Evolutionary conservation across 2,888 invertebrate genomes (phyloP).

Genomic region (Drosophila neutralis): DNA sequence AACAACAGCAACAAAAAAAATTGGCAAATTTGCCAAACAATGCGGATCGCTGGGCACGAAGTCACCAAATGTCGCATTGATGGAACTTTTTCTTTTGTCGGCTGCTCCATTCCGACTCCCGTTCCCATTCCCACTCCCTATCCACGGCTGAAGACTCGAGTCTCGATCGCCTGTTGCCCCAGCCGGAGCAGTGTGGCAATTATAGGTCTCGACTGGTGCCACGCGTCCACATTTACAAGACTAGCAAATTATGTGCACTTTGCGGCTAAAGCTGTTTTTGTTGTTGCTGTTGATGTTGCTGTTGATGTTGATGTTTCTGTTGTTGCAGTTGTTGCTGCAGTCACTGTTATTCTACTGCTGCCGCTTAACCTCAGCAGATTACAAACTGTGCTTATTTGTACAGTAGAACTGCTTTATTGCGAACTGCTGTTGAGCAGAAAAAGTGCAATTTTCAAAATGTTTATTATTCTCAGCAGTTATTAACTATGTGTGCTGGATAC

Average conservation of each 20-base stretch:
- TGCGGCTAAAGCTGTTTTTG: constrained; percentile 11
- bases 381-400: constrained; percentile 1
- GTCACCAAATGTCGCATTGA: constrained; percentile 64
- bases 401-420: constrained; percentile 20
- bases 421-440: not conserved
- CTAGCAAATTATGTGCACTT: constrained; percentile 53
- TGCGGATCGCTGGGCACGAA: constrained; percentile 76
- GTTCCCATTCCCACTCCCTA: not conserved
- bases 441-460: not conserved
- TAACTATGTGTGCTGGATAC: not conserved
- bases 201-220: constrained; percentile 68
- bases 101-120: constrained; percentile 8
- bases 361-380: constrained; percentile 12
- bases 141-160: not conserved
- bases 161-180: not conserved
- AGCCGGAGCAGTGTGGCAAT: constrained; percentile 59
- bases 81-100: constrained; percentile 60
- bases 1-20: constrained; percentile 17
- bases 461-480: not conserved
- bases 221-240: constrained; percentile 60
- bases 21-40: constrained; percentile 76
- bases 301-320: not conserved
- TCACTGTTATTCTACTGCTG: constrained; percentile 4
- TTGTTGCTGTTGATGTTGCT: not conserved
- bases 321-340: not conserved